Base-by-base conservation (phyloP, 2,113 vertebrate genomes). In the Crotalus tigris region DNA sequence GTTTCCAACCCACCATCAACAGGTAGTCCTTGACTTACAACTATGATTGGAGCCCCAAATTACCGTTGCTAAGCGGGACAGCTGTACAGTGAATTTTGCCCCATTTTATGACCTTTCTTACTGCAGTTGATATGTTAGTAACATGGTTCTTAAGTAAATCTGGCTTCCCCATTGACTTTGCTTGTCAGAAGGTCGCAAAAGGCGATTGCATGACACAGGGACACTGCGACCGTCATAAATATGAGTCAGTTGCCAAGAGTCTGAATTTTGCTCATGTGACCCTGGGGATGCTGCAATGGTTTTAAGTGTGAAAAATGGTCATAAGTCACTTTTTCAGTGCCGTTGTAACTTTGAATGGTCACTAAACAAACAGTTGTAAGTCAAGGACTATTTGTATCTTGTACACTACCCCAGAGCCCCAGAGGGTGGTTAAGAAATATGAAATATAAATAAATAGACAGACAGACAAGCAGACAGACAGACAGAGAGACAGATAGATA, bases 131-230 rank as follows among this genome's bases (percentile, higher is more conserved):
- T 54, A 12, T 1, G 2, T 54, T 13, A 54, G 11, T 54, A 2
- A 54, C 3, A 54, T 54, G 2, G 6, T 54, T 54, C 53, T 12
- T 54, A 54, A 54, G 53, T 54, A 12, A 54, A 54, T 12, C 29
- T n/a, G 61, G 61, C 4, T 69, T 69, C 61, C 9, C 29, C 61
- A n/a, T n/a, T 64, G 61, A n/a, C 61, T 64, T 69, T 13, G 64
- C 12, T 69, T 5, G 10, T n/a, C 64, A 15, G 12, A 69, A 69
- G 64, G 12, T 69, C 2, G 5, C 64, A 33, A n/a, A 69, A n/a
- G 0, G 29, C 4, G 29, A 69, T 15, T 5, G 13, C 2, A 9
- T 5, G 4, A 69, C 12, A 12, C 26, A 0, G 11, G 11, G 10
- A 64, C 26, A 13, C 26, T 64, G 11, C 61, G 12, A 13, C 26